phyloP scores from a whole-genome alignment of 2,113 vertebrate genomes.

The Hassar affinis region DNA sequence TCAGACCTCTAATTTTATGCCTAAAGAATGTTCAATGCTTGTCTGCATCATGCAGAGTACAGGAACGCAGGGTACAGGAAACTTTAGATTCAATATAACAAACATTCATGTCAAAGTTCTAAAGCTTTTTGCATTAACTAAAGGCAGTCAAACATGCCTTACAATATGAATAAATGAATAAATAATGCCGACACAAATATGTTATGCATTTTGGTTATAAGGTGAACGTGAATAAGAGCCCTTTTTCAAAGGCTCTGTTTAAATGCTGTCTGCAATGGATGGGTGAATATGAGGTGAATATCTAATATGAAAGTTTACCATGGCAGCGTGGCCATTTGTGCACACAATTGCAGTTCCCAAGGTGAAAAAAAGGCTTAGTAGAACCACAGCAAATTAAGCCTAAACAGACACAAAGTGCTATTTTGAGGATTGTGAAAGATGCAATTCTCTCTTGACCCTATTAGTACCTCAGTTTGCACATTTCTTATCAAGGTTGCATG shows the following conservation, averaged over 20 bases:
- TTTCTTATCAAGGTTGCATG: not conserved
- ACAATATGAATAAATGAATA: not conserved
- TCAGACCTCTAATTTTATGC: not conserved
- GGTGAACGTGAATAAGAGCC: not conserved
- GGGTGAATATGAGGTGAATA: not conserved
- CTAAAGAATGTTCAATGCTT: not conserved
- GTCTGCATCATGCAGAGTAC: not conserved
- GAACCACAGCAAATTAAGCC: not conserved
- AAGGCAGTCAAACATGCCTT: not conserved
- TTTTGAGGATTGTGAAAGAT: not conserved
- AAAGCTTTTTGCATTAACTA: not conserved
- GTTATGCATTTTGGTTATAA: not conserved
- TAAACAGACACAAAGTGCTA: not conserved
- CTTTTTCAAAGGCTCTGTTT: slow-evolving; percentile 10
- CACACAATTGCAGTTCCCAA: not conserved
- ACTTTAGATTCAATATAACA: not conserved
- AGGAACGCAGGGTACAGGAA: no score
- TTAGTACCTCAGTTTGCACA: not conserved
- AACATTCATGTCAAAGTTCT: not conserved
- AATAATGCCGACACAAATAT: not conserved
- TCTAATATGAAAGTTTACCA: not conserved
- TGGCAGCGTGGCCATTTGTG: not conserved
- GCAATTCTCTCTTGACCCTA: not conserved
- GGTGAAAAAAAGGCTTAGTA: not conserved
- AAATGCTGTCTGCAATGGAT: not conserved